Evolutionary conservation across 2,888 invertebrate genomes (phyloP), one percentile per base, ranked within the genome.

Genomic region (Drosophila longiperda): DNA sequence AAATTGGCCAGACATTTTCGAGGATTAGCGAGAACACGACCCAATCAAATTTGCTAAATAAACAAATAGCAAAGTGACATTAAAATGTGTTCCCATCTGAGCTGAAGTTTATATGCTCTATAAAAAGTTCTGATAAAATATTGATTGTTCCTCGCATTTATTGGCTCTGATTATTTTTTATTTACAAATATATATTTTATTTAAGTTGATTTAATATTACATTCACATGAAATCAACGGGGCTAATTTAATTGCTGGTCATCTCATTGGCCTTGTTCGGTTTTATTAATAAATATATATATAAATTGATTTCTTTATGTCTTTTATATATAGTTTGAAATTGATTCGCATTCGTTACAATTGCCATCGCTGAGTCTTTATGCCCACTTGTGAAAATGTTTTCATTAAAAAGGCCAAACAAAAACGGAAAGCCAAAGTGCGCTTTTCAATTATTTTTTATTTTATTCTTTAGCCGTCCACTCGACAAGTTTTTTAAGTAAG

Each of bases 381-480:
- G 17, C 62, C 53, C 49, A 23, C 32, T 49, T 20, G 42, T 55
- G 29, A 20, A 53, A 62, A 36, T 72, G 71, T 66, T 66, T 64
- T 50, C 48, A 38, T 54, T 62, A 45, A 76, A 80, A 76, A 65
- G 34, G 42, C 71, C 77, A 71, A 78, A 71, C 69, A 68, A 72
- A 67, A 71, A 70, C 54, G 33, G 53, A 60, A 66, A 57, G 66
- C 66, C 61, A 67, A 75, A 87, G 84, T 83, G 65, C 70, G 84
- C 64, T 89, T 73, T 82, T 85, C 87, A 87, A 87, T 85, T 85
- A 89, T 87, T 87, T 78, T 87, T 40, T 40, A n/a, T 40, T 55
- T 55, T 29, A 26, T 55, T 54, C 34, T 38, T 76, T 83, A 78
- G 34, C 71, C 74, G 72, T 80, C 74, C 84, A 81, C 73, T 87